Evolutionary conservation across 2,888 invertebrate genomes (phyloP).

Genomic region (Rhamnusium bicolor): DNA sequence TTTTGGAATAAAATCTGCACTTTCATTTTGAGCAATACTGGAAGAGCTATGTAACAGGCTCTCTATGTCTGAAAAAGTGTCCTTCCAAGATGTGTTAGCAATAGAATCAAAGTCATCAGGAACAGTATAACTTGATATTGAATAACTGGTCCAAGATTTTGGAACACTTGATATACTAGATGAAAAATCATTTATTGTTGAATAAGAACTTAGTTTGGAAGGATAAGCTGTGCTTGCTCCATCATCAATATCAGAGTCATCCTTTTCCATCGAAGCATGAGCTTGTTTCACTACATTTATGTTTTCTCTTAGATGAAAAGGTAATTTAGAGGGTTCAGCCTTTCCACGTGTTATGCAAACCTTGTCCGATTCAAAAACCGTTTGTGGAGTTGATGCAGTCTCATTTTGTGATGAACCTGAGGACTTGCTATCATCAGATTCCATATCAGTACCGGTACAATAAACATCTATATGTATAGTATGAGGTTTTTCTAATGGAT

Average conservation of each 20-base stretch:
- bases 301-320: slow-evolving; percentile 64
- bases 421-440: slow-evolving; percentile 63
- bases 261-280: slow-evolving; percentile 54
- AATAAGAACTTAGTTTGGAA: slow-evolving; percentile 75
- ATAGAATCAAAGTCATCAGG: slow-evolving; percentile 70
- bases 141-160: slow-evolving; percentile 71
- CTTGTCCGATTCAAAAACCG: slow-evolving; percentile 78
- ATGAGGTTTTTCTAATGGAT: slow-evolving; percentile 72
- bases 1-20: background rate
- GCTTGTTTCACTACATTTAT: slow-evolving; percentile 34
- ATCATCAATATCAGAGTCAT: slow-evolving; percentile 68
- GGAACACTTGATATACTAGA: slow-evolving; percentile 73
- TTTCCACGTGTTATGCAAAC: slow-evolving; percentile 76
- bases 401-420: slow-evolving; percentile 65
- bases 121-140: slow-evolving; percentile 71
- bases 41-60: slow-evolving; percentile 70
- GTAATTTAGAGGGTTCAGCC: slow-evolving; percentile 70
- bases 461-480: slow-evolving; percentile 85
- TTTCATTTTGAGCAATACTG: slow-evolving; percentile 72
- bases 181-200: slow-evolving; percentile 74
- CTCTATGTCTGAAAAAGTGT: slow-evolving; percentile 75
- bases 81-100: slow-evolving; percentile 77
- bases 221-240: slow-evolving; percentile 77
- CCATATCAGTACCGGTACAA: slow-evolving; percentile 78
- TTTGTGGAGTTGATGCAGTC: slow-evolving; percentile 75